phyloP scores from a whole-genome alignment of 2,888 invertebrate genomes.

The Limnephilus lunatus region DNA sequence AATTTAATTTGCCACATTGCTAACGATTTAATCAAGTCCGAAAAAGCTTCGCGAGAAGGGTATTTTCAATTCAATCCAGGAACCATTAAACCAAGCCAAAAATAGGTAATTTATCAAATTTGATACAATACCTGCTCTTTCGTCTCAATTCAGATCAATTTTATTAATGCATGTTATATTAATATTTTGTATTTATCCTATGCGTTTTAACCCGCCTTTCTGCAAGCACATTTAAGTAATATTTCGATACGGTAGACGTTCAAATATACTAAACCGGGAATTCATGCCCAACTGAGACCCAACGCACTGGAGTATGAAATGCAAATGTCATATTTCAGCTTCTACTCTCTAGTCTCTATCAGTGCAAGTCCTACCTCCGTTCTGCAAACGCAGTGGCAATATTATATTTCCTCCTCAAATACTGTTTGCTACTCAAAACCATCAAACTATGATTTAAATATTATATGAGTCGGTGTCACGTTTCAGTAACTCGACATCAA shows the following conservation, averaged over 20 bases:
- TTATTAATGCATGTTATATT: too few species aligned
- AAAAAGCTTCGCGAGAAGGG: too few species aligned
- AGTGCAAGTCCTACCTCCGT: background rate
- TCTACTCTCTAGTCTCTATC: background rate
- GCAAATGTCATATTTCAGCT: background rate
- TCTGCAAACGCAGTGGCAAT: background rate
- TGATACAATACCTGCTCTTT: too few species aligned
- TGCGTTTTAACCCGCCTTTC: background rate
- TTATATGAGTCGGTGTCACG: background rate
- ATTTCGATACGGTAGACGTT: background rate
- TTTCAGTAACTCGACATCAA: background rate
- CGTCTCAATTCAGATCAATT: too few species aligned
- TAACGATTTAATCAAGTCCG: too few species aligned
- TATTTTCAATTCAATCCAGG: too few species aligned
- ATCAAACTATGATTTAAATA: background rate
- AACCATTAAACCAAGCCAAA: too few species aligned
- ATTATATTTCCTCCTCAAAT: background rate
- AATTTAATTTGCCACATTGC: too few species aligned
- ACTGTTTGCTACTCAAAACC: background rate
- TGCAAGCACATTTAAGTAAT: background rate
- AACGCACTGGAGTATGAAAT: background rate
- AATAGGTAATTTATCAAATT: too few species aligned
- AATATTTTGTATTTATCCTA: background rate
- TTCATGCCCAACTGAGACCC: background rate
- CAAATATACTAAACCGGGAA: background rate